These are phyloP conservation scores for Mus spicilegus DNA, from an alignment of 2,113 vertebrate species.

Conservation along the genomic window DNA sequence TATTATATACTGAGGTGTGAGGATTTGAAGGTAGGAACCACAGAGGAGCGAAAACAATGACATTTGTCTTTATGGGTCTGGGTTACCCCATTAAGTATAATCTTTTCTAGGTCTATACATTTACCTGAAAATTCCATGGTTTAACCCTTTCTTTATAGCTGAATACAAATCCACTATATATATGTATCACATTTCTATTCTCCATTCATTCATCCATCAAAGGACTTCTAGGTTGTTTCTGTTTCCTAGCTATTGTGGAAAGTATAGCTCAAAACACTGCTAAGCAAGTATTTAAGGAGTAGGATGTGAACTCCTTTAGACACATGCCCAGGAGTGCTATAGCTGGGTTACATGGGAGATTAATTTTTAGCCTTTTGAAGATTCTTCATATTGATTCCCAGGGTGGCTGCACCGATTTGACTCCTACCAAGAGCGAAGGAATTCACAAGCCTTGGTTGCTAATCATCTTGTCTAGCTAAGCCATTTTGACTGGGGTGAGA, in stretches of 20 bases:
- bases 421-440: not conserved
- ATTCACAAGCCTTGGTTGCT: not conserved
- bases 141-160: not conserved
- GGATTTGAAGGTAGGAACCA: not conserved
- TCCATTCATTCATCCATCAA: not conserved
- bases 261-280: not conserved
- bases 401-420: not conserved
- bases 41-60: not conserved
- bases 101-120: not conserved
- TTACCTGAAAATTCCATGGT: not conserved
- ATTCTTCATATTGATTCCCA: not conserved
- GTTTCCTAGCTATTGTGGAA: not conserved
- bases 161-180: not conserved
- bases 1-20: not conserved
- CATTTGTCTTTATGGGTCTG: not conserved
- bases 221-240: not conserved
- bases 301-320: not conserved
- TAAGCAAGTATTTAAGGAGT: not conserved
- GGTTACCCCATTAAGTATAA: too few relatives aligned
- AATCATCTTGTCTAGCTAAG: not conserved
- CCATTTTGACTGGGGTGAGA: not conserved
- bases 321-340: not conserved
- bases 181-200: not conserved
- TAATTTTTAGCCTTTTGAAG: not conserved
- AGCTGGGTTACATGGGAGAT: not conserved